Evolutionary conservation across 2,797 vertebrate species (phyloP), one percentile per base, ranked within the genome.

Genomic region (Alca torda): DNA sequence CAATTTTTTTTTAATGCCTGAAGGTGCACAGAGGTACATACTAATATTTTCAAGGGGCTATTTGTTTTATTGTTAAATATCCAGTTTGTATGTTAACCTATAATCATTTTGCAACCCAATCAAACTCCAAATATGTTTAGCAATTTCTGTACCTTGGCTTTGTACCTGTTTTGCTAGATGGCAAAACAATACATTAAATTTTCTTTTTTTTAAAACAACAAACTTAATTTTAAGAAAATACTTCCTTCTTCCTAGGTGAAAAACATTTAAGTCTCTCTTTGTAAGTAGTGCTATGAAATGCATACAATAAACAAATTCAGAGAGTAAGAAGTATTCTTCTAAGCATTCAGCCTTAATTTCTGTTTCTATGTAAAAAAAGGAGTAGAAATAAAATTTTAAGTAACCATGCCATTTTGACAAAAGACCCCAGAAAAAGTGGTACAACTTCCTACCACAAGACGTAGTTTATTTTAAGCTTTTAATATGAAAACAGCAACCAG

Each of bases 371-470:
- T 43, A 43, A 61, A 74, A 75, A 68, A 45, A n/a, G 7, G 7
- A 39, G 7, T 25, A 82, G 48, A 79, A 92, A 93, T 65, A 82
- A 89, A 92, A 95, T 65, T 87, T 93, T 84, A 92, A 91, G 57
- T 51, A 85, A 74, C 39, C 15, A 30, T 54, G 53, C 37, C n/a
- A 54, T 85, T 89, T 75, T 87, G 53, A 95, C 30, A 79, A 89
- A 93, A 77, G 54, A 15, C 53, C 70, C 25, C 35, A 77, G 74
- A 90, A 84, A 90, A 94, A 43, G 24, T 12, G 3, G 10, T 78
- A 51, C 45, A 75, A 59, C 33, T 65, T 85, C 54, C 45, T 80
- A 37, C 21, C 45, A 35, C 57, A 87, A 28, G n/a, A 23, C 2
- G 4, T 4, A 70, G 70, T 67, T 86, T 63, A 35, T 69, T 75